Conservation (phyloP, 2,888 invertebrate genomes). For the Drosophila mulleri region DNA sequence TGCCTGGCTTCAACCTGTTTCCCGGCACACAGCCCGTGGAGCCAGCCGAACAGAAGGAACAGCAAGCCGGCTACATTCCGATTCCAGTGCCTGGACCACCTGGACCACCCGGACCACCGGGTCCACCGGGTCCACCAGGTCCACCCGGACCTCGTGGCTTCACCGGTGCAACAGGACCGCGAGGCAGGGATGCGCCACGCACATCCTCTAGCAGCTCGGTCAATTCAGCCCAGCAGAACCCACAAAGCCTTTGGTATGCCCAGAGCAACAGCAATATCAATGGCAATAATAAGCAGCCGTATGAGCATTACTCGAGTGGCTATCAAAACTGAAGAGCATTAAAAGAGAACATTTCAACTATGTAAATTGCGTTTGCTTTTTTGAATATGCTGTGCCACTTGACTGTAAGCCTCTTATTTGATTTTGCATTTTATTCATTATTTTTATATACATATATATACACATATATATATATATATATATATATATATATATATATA, state of each 20-base stretch:
- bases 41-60: conserved; percentile 48
- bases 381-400: too few species aligned
- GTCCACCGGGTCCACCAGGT: conserved; percentile 57
- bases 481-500: neutral
- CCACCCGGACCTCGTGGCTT: conserved; percentile 42
- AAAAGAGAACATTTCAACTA: neutral
- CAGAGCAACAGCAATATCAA: conserved; percentile 45
- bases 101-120: conserved; percentile 69
- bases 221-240: conserved; percentile 25
- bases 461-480: neutral
- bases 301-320: conserved; percentile 53
- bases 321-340: conserved; percentile 58
- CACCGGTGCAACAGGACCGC: conserved; percentile 46
- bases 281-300: conserved; percentile 46
- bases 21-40: conserved; percentile 21
- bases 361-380: neutral
- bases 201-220: conserved; percentile 42
- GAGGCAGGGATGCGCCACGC: conserved; percentile 50
- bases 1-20: conserved; percentile 50
- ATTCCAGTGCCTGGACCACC: conserved; percentile 69
- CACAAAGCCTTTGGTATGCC: conserved; percentile 62
- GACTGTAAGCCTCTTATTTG: too few species aligned
- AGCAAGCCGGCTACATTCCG: conserved; percentile 40
- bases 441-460: neutral
- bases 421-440: too few species aligned